phyloP scores from a whole-genome alignment of 1,140 invertebrate species.

The Heliconius hewitsoni region DNA sequence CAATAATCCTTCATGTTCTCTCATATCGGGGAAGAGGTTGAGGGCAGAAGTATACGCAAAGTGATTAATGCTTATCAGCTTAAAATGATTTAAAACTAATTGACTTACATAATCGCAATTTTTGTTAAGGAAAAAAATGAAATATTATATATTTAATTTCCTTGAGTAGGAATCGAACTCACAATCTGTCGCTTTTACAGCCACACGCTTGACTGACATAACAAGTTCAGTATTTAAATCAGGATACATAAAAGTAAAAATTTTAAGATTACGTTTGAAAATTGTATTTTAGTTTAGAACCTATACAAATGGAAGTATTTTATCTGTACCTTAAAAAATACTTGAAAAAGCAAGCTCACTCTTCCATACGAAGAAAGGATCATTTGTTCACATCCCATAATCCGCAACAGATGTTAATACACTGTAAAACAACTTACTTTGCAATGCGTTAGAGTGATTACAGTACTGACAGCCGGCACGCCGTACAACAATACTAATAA shows the following conservation, averaged over 20 bases:
- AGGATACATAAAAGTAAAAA: too few species aligned
- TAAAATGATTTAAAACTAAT: slow-evolving; percentile 34
- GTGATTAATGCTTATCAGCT: slow-evolving; percentile 71
- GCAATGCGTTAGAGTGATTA: slow-evolving; percentile 74
- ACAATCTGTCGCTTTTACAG: too few species aligned
- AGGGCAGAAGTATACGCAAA: slow-evolving; percentile 67
- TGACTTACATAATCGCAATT: not conserved
- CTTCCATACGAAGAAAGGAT: not conserved
- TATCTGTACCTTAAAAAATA: not conserved
- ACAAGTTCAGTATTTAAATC: too few species aligned
- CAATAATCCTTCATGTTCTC: slow-evolving; percentile 64
- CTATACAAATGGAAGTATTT: not conserved
- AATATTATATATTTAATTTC: too few species aligned
- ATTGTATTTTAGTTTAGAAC: too few species aligned
- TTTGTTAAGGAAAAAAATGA: not conserved
- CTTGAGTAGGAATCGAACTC: too few species aligned
- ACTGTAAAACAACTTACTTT: slow-evolving; percentile 55
- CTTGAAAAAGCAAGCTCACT: not conserved
- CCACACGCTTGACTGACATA: too few species aligned
- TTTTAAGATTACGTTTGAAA: too few species aligned
- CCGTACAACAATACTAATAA: slow-evolving; percentile 69
- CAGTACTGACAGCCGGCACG: slow-evolving; percentile 67
- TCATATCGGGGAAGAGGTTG: slow-evolving; percentile 71
- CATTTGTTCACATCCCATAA: slow-evolving; percentile 12
- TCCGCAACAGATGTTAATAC: slow-evolving; percentile 32